phyloP scores from a whole-genome alignment of 2,113 vertebrate species.

The Casuarius casuarius region DNA sequence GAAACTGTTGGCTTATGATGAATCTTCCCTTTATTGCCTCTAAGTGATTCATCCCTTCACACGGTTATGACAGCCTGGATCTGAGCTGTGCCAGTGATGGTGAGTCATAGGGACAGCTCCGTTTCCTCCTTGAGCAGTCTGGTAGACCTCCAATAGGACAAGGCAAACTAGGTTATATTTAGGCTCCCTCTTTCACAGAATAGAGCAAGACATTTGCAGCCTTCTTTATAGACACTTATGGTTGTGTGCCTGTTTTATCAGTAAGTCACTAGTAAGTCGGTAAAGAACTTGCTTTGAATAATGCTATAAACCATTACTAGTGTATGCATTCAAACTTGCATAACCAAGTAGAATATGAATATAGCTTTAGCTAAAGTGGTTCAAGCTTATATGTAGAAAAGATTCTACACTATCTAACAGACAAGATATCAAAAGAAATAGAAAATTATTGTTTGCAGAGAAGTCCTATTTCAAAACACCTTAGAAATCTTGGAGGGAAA shows the following conservation, averaged over 20 bases:
- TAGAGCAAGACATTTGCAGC: background rate
- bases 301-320: background rate
- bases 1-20: background rate
- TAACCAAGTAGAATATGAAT: background rate
- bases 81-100: background rate
- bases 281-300: background rate
- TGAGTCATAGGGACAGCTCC: background rate
- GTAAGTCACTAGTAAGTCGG: background rate
- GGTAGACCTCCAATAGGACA: background rate
- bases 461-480: background rate
- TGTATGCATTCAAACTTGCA: background rate
- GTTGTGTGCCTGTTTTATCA: background rate
- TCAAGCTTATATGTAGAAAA: background rate
- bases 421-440: background rate
- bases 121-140: background rate
- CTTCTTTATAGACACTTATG: background rate
- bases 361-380: background rate
- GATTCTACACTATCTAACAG: background rate
- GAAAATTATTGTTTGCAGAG: background rate
- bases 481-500: background rate
- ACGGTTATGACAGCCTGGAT: background rate
- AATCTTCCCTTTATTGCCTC: background rate
- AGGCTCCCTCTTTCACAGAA: background rate
- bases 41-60: background rate
- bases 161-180: background rate